Percentiles rank a stretch among this genome's conserved stretches.
These are phyloP conservation scores for Ianthella basta DNA, from an alignment of 37 sponge, comb jelly and placozoan genomes.

Conservation along the genomic window DNA sequence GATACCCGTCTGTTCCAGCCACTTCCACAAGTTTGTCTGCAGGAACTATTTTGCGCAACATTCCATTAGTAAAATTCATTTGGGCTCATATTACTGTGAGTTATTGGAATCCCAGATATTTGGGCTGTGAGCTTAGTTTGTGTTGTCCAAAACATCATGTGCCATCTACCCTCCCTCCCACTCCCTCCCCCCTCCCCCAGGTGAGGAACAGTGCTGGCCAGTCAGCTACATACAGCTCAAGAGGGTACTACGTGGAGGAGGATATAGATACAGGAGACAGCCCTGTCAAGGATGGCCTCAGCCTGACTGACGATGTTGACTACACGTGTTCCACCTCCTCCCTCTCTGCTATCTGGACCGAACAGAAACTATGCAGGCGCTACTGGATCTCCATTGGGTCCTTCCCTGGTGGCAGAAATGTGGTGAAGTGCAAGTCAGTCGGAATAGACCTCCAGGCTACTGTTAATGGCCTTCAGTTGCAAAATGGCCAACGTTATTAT, in stretches of 20 bases:
- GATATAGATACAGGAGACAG: background rate
- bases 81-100: background rate
- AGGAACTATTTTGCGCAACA: too few species aligned
- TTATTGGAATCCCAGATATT: too few species aligned
- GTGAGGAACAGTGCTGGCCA: slow-evolving; percentile 74
- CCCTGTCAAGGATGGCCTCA: slow-evolving; percentile 67
- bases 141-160: slow-evolving; percentile 15
- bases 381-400: slow-evolving; percentile 75
- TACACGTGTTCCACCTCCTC: slow-evolving; percentile 39
- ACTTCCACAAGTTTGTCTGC: too few species aligned
- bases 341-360: slow-evolving; percentile 65
- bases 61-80: too few species aligned
- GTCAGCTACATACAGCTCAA: slow-evolving; percentile 37
- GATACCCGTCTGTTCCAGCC: too few species aligned
- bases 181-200: slow-evolving; percentile 19
- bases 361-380: slow-evolving; percentile 55
- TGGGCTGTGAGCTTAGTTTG: slow-evolving; percentile 40
- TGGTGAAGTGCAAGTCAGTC: slow-evolving; percentile 40
- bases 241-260: too few species aligned
- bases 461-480: slow-evolving; percentile 34
- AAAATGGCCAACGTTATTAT: slow-evolving; percentile 65
- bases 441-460: slow-evolving; percentile 37
- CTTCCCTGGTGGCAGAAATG: slow-evolving; percentile 50
- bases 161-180: background rate
- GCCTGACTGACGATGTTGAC: slow-evolving; percentile 46